Evolutionary conservation across 2,888 invertebrate species (phyloP).

Genomic region (Hydraecia micacea): DNA sequence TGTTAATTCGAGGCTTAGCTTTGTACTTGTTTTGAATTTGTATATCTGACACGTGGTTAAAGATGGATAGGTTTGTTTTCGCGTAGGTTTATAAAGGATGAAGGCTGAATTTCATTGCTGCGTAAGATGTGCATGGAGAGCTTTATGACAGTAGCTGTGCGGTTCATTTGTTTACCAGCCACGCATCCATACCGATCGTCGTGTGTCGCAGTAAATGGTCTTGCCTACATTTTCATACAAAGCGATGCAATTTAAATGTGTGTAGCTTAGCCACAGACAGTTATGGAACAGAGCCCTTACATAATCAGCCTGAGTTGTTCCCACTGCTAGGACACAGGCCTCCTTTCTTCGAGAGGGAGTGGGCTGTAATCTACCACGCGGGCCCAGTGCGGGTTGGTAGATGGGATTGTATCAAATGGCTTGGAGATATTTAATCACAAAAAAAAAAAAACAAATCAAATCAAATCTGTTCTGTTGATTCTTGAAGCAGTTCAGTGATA

Average conservation of each 20-base stretch:
- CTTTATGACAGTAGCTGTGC: neutral
- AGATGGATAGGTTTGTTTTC: constrained; percentile 12
- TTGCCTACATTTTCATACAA: neutral
- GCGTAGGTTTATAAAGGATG: neutral
- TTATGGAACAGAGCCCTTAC: too few relatives aligned
- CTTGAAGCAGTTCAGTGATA: too few relatives aligned
- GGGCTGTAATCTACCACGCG: too few relatives aligned
- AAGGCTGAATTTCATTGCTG: neutral
- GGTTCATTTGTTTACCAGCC: neutral
- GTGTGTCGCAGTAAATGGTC: neutral
- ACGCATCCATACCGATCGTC: neutral
- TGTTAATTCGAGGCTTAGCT: constrained; percentile 45
- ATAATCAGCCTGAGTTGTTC: too few relatives aligned
- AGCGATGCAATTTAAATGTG: neutral
- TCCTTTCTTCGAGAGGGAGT: too few relatives aligned
- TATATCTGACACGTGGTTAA: constrained; percentile 10
- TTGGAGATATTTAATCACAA: too few relatives aligned
- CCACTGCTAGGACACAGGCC: too few relatives aligned
- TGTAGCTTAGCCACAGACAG: neutral
- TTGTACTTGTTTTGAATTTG: constrained; percentile 9
- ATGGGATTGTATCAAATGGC: too few relatives aligned
- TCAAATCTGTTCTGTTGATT: too few relatives aligned
- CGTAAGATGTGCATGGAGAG: neutral
- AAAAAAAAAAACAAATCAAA: too few relatives aligned
- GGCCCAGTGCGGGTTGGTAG: too few relatives aligned